A percentile compares a stretch with the other conserved stretches of the same genome.
Evolutionary conservation across 2,113 vertebrate genomes (phyloP).

Genomic region (Periophthalmodon schlosseri): DNA sequence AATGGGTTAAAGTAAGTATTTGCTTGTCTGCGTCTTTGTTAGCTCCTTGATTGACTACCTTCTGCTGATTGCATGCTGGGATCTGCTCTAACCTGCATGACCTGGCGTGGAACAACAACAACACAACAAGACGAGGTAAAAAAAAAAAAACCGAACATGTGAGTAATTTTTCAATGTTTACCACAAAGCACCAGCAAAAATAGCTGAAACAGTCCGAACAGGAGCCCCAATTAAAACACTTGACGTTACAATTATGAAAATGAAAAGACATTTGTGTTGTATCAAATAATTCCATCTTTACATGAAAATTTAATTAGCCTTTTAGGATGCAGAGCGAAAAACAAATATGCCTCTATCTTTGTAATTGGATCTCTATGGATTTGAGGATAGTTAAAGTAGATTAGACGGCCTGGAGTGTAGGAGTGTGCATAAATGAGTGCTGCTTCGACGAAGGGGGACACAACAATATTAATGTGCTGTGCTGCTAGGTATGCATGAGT

Average conservation of each 20-base stretch:
- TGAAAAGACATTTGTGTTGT: constrained; percentile 73
- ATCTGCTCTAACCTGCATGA: constrained; percentile 7
- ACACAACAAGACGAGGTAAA: constrained; percentile 9
- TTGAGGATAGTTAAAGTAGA: constrained; percentile 76
- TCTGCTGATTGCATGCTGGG: constrained; percentile 39
- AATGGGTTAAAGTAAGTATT: constrained; percentile 4
- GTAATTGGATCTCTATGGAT: constrained; percentile 77
- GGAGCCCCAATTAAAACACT: constrained; percentile 54
- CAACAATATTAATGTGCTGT: constrained; percentile 53
- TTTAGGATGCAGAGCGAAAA: constrained; percentile 73
- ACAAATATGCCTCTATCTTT: constrained; percentile 76
- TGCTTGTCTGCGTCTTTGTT: constrained; percentile 13
- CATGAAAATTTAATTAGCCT: constrained; percentile 78
- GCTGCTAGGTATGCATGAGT: constrained; percentile 35
- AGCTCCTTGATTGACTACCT: constrained; percentile 35
- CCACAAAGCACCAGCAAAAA: not conserved
- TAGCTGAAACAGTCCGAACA: constrained; percentile 39
- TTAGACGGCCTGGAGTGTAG: constrained; percentile 63
- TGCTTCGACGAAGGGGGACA: constrained; percentile 54
- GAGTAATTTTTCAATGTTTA: not conserved
- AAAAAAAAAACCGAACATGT: constrained; percentile 7
- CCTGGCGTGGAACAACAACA: constrained; percentile 25
- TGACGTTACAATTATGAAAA: constrained; percentile 70
- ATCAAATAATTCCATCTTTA: constrained; percentile 75
- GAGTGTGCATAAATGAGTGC: constrained; percentile 55